phyloP scores from a whole-genome alignment of 35 echinoderm and acorn worm species.

The Ptychodera flava region DNA sequence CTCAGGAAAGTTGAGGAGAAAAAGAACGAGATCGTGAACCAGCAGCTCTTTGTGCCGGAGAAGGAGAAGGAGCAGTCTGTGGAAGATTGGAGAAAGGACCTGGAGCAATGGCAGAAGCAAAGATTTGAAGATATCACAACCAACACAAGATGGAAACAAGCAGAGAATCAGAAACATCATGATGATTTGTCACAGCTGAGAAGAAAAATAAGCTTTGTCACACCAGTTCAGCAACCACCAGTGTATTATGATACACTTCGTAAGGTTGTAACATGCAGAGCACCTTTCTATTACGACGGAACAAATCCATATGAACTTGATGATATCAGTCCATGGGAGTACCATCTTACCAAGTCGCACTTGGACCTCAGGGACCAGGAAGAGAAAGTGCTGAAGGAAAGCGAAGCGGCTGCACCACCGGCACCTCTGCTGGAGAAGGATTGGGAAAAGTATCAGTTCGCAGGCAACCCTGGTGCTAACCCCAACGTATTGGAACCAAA shows the following conservation, averaged over 20 bases:
- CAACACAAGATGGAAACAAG: slow-evolving; percentile 83
- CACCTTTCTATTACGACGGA: slow-evolving; percentile 93
- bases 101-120: slow-evolving; percentile 48
- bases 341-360: slow-evolving; percentile 75
- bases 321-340: slow-evolving; percentile 83
- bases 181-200: slow-evolving; percentile 75
- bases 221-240: slow-evolving; percentile 52
- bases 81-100: slow-evolving; percentile 25
- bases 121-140: slow-evolving; percentile 57
- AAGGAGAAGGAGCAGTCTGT: slow-evolving; percentile 42
- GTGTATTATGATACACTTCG: slow-evolving; percentile 94
- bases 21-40: slow-evolving; percentile 8
- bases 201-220: slow-evolving; percentile 81
- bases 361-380: slow-evolving; percentile 56
- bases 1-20: slow-evolving; percentile 22
- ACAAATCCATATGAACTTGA: slow-evolving; percentile 95
- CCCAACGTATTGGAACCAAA: slow-evolving; percentile 50
- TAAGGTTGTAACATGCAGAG: slow-evolving; percentile 82
- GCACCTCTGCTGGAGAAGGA: slow-evolving; percentile 9
- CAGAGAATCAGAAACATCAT: slow-evolving; percentile 79
- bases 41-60: slow-evolving; percentile 30
- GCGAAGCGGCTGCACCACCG: not conserved
- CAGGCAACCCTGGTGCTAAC: slow-evolving; percentile 68
- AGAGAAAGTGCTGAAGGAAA: slow-evolving; percentile 32
- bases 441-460: slow-evolving; percentile 61